A percentile compares a stretch with the other conserved stretches of the same genome.
These are phyloP conservation scores for Notothenia rossii DNA, from an alignment of 2,113 vertebrate species.

Conservation along the genomic window DNA sequence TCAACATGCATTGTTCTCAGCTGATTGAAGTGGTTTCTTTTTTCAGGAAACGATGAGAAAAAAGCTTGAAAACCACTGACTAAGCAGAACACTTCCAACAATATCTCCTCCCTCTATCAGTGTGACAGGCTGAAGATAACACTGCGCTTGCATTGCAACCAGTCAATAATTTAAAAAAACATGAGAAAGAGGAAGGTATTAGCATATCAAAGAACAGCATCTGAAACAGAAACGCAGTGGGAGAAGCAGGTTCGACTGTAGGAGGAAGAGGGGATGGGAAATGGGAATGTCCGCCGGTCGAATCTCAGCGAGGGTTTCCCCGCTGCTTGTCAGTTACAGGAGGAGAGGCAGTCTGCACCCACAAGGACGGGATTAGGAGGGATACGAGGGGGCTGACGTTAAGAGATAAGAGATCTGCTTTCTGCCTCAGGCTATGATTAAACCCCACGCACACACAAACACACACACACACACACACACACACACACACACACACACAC, in stretches of 20 bases:
- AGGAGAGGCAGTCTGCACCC: slow-evolving; percentile 15
- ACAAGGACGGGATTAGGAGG: slow-evolving; percentile 39
- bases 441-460: neutral
- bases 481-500: too few relatives aligned
- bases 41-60: neutral
- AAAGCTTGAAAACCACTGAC: slow-evolving; percentile 33
- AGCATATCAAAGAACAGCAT: slow-evolving; percentile 58
- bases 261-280: slow-evolving; percentile 31
- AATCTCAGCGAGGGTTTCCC: slow-evolving; percentile 26
- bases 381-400: neutral
- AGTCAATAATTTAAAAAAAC: slow-evolving; percentile 44
- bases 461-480: too few relatives aligned
- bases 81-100: slow-evolving; percentile 16
- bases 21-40: slow-evolving; percentile 30
- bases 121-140: slow-evolving; percentile 15
- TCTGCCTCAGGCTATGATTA: slow-evolving; percentile 45
- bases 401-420: slow-evolving; percentile 26
- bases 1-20: slow-evolving; percentile 8
- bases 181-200: slow-evolving; percentile 21
- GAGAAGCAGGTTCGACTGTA: slow-evolving; percentile 1
- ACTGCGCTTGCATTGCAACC: slow-evolving; percentile 7
- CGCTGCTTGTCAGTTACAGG: slow-evolving; percentile 6
- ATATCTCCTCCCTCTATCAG: slow-evolving; percentile 11
- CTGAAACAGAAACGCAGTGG: slow-evolving; percentile 19
- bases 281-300: slow-evolving; percentile 4